phyloP scores from a whole-genome alignment of 1,140 invertebrate genomes.

The Cataglyphis hispanica region DNA sequence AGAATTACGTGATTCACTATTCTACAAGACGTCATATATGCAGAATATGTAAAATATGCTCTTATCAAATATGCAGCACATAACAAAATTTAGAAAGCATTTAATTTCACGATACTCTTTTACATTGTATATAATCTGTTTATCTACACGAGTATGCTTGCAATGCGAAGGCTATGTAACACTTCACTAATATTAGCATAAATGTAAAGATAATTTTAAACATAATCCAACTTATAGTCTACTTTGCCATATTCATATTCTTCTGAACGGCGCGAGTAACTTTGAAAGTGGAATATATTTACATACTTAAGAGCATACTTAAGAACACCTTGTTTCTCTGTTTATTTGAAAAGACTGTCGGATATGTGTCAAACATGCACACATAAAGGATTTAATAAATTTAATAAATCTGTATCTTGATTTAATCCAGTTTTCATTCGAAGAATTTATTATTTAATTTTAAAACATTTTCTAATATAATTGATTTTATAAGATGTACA shows the following conservation, averaged over 20 bases:
- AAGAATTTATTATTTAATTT: neutral
- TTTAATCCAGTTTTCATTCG: neutral
- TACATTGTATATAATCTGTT: neutral
- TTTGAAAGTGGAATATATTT: constrained; percentile 9
- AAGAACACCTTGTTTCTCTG: neutral
- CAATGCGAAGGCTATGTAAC: neutral
- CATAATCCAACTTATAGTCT: neutral
- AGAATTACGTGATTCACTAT: constrained; percentile 58
- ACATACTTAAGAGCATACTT: constrained; percentile 1
- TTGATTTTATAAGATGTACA: neutral
- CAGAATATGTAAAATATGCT: constrained; percentile 56
- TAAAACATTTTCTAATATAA: neutral
- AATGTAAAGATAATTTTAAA: neutral
- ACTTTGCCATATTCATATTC: neutral
- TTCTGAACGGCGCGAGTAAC: neutral
- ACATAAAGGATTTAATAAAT: constrained; percentile 19
- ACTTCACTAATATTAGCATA: neutral
- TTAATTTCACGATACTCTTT: constrained; percentile 13
- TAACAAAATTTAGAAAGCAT: constrained; percentile 28
- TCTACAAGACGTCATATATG: constrained; percentile 51
- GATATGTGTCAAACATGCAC: neutral
- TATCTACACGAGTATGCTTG: neutral
- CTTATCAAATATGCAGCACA: constrained; percentile 46
- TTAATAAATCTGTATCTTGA: constrained; percentile 14
- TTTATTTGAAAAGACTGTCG: neutral